Percentiles rank a stretch among this genome's conserved stretches.
Evolutionary conservation across 2,797 vertebrate species (phyloP).

Genomic region (Gallinago stenura): DNA sequence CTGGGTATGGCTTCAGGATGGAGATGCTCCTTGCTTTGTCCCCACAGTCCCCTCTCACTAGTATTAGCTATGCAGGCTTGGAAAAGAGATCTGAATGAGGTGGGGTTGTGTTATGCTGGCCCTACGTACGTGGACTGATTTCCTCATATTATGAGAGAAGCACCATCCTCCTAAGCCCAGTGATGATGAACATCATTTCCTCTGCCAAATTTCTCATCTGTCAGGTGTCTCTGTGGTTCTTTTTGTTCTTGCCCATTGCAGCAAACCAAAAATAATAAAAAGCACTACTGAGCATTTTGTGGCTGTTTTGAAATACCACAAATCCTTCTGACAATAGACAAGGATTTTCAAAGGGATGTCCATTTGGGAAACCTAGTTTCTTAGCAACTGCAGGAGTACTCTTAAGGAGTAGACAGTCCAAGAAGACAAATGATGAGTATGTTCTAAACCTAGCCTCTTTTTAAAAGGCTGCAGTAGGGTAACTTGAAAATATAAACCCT

Average conservation of each 20-base stretch:
- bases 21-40: not conserved
- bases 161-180: not conserved
- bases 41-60: not conserved
- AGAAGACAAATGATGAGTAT: not conserved
- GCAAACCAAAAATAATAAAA: not conserved
- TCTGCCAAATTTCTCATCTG: not conserved
- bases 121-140: not conserved
- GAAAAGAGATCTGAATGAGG: not conserved
- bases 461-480: not conserved
- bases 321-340: not conserved
- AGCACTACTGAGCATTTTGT: not conserved
- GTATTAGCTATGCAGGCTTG: not conserved
- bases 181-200: not conserved
- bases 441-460: not conserved
- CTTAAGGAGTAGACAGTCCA: not conserved
- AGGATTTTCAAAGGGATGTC: constrained; percentile 28
- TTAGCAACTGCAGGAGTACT: constrained; percentile 34
- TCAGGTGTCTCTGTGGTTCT: not conserved
- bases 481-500: not conserved
- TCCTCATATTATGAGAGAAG: not conserved
- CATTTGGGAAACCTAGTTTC: constrained; percentile 23
- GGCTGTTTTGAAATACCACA: not conserved
- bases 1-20: not conserved
- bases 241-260: not conserved
- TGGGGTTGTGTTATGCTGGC: not conserved